Base-by-base conservation (phyloP, 2,113 vertebrate species). In the Sakesphorus luctuosus region DNA sequence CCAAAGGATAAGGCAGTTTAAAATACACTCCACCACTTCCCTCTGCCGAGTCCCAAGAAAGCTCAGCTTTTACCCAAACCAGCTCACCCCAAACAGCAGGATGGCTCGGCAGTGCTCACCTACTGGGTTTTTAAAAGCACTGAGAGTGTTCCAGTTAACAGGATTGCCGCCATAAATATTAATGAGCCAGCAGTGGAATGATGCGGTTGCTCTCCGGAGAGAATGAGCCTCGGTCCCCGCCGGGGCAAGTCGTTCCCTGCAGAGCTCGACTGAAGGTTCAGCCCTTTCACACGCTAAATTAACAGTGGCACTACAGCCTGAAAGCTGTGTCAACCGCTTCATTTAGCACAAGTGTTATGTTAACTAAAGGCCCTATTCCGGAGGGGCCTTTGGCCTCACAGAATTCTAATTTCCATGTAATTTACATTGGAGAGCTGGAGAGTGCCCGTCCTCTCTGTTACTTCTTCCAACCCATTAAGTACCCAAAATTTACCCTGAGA, bases 341-440 rank as follows among this genome's bases (percentile, higher is more conserved):
- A 96, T 97, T 97, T 97, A 97, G 92, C 96, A 96, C 95, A 93
- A 97, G 96, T 96, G 96, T 96, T 96, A 93, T 95, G 96, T 97
- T 97, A 97, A 96, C 95, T 96, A 90, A 93, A 86, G 84, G 86
- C 87, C 90, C 81, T 84, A 87, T 89, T 97, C 93, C 75, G 1
- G 83, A 93, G 95, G 84, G 94, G 92, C 93, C 94, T 94, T 91
- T 95, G 90, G 95, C 96, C 93, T 97, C 77, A 75, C 86, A 88
- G 78, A 72, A 96, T 59, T 67, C 90, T 94, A 35, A 96, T 97
- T 97, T 96, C 94, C 96, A 97, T 97, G 87, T 84, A 84, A 97
- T 97, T 97, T 96, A 84, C 92, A 93, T 96, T 77, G 89, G 92
- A 96, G 91, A 84, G 53, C 87, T 88, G 81, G 26, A 23, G 67